Base-by-base conservation (phyloP, 2,113 vertebrate genomes). In the Haemorhous mexicanus region DNA sequence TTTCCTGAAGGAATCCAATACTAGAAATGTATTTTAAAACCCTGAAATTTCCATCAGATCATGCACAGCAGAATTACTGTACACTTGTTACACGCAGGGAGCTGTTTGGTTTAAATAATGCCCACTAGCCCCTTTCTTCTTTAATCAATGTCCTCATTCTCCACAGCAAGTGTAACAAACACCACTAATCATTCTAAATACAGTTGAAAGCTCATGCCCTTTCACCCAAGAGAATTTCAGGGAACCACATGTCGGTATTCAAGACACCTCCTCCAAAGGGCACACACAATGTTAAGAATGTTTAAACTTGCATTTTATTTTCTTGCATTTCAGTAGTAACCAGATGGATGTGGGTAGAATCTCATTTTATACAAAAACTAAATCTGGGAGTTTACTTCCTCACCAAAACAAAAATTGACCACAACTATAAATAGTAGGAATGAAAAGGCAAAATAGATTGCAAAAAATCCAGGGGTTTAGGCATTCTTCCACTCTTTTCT, bases 81-180 rank as follows among this genome's bases (percentile, higher is more conserved):
- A 73, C 32, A 87, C 63, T 69, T 81, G 67, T 56, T 56, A 81
- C 27, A 44, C 0, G 2, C 13, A 72, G 13, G 23, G 52, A 72
- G 28, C 8, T 77, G 23, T 63, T 63, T 46, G 10, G 35, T 86
- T 94, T 84, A 85, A 90, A 35, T 30, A 76, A 89, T 18, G 9
- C 46, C 47, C 56, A 39, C 69, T 78, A 79, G 84, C 55, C 47
- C 47, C 41, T 50, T 72, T 76, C 41, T 84, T 49, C 86, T 74
- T 93, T 69, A 96, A 91, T 32, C 58, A 89, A 86, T 70, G 91
- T 33, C 61, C 63, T 83, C 67, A 46, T 28, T 93, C 63, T 92
- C 39, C 61, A 63, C 66, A 87, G 58, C 12, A 93, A 84, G 33
- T n/a, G 32, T 46, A 63, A 78, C 72, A 88, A 94, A 74, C 35